phyloP scores from a whole-genome alignment of 2,888 invertebrate genomes.

The Aleiodes testaceus region DNA sequence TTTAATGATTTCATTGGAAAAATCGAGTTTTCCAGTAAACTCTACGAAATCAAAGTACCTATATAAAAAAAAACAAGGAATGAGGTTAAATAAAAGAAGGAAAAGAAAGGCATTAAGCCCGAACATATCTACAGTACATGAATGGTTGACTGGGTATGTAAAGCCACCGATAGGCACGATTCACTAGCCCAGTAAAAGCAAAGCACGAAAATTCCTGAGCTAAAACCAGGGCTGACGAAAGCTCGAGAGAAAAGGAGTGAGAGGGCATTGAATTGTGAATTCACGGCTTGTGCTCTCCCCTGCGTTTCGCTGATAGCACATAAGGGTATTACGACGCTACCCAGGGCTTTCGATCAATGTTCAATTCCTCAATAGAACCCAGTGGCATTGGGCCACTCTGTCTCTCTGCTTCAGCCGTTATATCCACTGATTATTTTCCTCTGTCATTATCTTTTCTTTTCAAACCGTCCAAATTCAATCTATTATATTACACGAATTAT shows the following conservation, averaged over 20 bases:
- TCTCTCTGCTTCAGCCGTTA: background rate
- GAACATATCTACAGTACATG: background rate
- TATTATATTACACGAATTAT: conserved; percentile 2
- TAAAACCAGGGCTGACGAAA: conserved; percentile 7
- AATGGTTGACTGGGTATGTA: conserved; percentile 4
- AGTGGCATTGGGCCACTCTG: conserved; percentile 2
- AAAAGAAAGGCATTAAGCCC: no score
- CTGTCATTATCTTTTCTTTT: background rate
- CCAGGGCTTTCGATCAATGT: conserved; percentile 19
- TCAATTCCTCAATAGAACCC: conserved; percentile 14
- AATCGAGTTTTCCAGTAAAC: no score
- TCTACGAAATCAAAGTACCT: no score
- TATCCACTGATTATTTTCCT: background rate
- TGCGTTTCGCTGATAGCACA: conserved; percentile 22
- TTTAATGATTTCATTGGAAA: no score
- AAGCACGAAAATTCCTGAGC: conserved; percentile 20
- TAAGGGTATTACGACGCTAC: conserved; percentile 19
- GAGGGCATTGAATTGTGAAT: conserved; percentile 30
- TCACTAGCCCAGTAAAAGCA: conserved; percentile 25
- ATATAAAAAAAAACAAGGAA: no score
- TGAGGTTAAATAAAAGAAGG: no score
- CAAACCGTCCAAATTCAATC: conserved; percentile 4
- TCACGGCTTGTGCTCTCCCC: conserved; percentile 29
- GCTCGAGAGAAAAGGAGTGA: background rate
- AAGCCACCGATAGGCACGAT: conserved; percentile 21